phyloP scores from a whole-genome alignment of 2,113 vertebrate genomes.

The Coturnix japonica region DNA sequence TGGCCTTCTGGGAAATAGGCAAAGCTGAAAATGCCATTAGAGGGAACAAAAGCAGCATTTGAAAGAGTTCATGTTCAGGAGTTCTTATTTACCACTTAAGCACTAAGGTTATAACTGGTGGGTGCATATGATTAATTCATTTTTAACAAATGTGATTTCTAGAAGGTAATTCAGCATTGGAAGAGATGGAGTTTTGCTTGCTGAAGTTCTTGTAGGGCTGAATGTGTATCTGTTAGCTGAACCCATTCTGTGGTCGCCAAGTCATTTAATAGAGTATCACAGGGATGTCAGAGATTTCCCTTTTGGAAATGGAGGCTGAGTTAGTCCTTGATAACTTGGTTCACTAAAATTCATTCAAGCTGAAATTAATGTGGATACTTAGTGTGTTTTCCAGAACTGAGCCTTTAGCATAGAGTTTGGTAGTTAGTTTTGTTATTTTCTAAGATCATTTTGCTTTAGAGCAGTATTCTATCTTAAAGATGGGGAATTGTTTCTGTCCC shows the following conservation, averaged over 20 bases:
- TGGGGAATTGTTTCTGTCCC: not conserved
- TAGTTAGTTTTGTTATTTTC: not conserved
- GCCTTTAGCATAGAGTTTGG: not conserved
- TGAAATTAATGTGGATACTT: not conserved
- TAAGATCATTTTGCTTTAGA: not conserved
- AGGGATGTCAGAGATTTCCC: not conserved
- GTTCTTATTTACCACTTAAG: not conserved
- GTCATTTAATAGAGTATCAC: not conserved
- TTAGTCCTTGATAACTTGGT: not conserved
- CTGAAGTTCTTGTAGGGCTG: not conserved
- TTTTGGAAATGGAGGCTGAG: not conserved
- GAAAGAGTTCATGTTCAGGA: not conserved
- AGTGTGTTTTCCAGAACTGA: not conserved
- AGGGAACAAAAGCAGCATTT: not conserved
- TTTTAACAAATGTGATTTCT: not conserved
- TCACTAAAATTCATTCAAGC: not conserved
- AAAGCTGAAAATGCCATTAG: not conserved
- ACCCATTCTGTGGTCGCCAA: accelerated
- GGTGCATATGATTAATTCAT: not conserved
- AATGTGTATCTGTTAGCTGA: not conserved
- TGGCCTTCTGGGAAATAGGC: not conserved
- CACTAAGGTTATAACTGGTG: accelerated
- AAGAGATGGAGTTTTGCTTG: not conserved
- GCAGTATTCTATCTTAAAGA: not conserved
- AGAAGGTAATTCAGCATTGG: not conserved